phyloP scores from a whole-genome alignment of 1,140 invertebrate genomes.

The Drosophila virilis region DNA sequence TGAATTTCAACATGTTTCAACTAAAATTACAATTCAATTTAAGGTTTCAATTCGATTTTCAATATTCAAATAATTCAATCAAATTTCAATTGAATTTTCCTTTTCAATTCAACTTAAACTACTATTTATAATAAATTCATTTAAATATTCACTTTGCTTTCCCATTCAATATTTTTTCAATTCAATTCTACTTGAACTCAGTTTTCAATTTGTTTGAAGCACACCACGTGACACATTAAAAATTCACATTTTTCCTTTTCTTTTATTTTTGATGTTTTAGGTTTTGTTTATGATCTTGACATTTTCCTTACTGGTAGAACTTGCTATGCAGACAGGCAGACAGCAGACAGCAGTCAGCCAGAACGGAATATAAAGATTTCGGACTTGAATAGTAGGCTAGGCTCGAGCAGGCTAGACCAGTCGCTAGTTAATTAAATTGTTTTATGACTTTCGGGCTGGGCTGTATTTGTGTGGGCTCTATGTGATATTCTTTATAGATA shows the following conservation, averaged over 20 bases:
- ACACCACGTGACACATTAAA: neutral
- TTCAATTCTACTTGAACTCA: neutral
- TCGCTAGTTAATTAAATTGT: slow-evolving; percentile 64
- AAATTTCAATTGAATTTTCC: slow-evolving; percentile 2
- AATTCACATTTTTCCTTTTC: slow-evolving; percentile 6
- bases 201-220: slow-evolving; percentile 4
- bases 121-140: neutral
- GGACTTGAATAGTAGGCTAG: slow-evolving; percentile 11
- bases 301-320: slow-evolving; percentile 70
- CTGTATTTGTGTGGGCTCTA: neutral
- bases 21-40: slow-evolving; percentile 2
- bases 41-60: neutral
- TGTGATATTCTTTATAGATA: too few species aligned
- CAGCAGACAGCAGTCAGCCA: neutral
- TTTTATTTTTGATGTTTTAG: slow-evolving; percentile 9
- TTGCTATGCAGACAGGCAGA: slow-evolving; percentile 52
- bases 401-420: slow-evolving; percentile 41
- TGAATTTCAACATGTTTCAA: neutral
- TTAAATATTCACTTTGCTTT: neutral
- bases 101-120: slow-evolving; percentile 1
- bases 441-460: slow-evolving; percentile 14
- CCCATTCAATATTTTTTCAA: neutral
- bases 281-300: slow-evolving; percentile 74
- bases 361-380: slow-evolving; percentile 46
- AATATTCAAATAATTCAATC: neutral